phyloP scores from a whole-genome alignment of 2,113 vertebrate genomes.

The Oenanthe oenanthe region DNA sequence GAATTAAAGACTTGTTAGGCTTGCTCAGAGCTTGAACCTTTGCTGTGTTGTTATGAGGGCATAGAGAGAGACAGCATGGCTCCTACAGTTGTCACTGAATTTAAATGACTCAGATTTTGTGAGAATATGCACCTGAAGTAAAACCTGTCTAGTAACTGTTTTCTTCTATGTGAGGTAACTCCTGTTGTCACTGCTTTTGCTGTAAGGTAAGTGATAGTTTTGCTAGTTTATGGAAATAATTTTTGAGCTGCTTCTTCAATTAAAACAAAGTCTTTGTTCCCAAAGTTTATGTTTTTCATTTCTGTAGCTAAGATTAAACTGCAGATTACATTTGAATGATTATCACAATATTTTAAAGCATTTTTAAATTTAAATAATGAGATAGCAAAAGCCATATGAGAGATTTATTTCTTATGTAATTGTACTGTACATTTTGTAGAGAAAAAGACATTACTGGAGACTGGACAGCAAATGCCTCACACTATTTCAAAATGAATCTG shows the following conservation, averaged over 20 bases:
- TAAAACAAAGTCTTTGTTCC: not conserved
- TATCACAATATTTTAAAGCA: not conserved
- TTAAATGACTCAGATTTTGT: not conserved
- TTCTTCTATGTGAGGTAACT: not conserved
- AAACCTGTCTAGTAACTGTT: not conserved
- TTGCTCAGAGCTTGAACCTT: not conserved
- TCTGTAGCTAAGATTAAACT: not conserved
- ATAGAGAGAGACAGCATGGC: not conserved
- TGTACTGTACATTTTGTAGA: conserved; percentile 76
- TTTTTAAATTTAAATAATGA: not conserved
- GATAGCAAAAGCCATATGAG: not conserved
- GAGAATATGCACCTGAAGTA: not conserved
- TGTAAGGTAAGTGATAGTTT: not conserved
- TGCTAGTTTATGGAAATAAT: not conserved
- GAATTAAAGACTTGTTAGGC: not conserved
- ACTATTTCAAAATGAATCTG: conserved; percentile 96
- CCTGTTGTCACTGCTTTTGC: not conserved
- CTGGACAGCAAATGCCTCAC: conserved; percentile 96
- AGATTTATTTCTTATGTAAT: not conserved
- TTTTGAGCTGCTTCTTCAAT: not conserved
- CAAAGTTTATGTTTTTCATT: not conserved
- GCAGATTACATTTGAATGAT: not conserved
- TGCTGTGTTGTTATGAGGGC: not conserved
- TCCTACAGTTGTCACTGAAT: not conserved
- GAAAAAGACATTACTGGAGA: conserved; percentile 98